These are phyloP conservation scores for Pollicipes pollicipes DNA, from an alignment of 1,140 invertebrate genomes.

Conservation along the genomic window DNA sequence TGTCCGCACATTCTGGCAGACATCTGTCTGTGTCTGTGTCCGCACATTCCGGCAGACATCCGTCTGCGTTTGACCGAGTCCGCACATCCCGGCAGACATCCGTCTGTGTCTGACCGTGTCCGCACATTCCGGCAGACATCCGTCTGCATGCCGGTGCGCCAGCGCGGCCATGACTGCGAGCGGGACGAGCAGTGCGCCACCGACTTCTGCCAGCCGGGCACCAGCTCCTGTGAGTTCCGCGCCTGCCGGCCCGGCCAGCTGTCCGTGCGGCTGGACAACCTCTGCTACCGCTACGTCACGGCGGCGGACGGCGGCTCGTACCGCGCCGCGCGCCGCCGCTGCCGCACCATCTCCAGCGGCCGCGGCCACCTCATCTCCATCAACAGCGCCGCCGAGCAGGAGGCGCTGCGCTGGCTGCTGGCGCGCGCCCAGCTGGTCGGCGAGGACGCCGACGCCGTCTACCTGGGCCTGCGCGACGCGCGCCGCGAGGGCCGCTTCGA, in stretches of 20 bases:
- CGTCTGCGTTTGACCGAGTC: too few relatives aligned
- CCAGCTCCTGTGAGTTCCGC: neutral
- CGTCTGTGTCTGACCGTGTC: too few relatives aligned
- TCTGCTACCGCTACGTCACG: neutral
- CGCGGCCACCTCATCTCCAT: neutral
- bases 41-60: too few relatives aligned
- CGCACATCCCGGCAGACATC: too few relatives aligned
- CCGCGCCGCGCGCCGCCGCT: neutral
- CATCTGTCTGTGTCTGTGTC: too few relatives aligned
- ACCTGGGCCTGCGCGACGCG: neutral
- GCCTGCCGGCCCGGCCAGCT: neutral
- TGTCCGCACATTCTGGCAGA: too few relatives aligned
- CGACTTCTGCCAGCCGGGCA: neutral
- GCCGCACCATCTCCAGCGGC: neutral
- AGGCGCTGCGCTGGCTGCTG: neutral
- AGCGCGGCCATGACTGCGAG: neutral
- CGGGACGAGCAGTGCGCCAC: neutral
- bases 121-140: neutral
- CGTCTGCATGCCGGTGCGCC: neutral
- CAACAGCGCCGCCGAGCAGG: neutral
- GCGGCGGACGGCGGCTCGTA: neutral
- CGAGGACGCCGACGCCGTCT: neutral
- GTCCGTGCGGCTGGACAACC: neutral
- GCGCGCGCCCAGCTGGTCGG: too few relatives aligned
- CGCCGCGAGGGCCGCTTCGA: neutral